Evolutionary conservation across 1,140 invertebrate species (phyloP).

Genomic region (Drosophila triauraria): DNA sequence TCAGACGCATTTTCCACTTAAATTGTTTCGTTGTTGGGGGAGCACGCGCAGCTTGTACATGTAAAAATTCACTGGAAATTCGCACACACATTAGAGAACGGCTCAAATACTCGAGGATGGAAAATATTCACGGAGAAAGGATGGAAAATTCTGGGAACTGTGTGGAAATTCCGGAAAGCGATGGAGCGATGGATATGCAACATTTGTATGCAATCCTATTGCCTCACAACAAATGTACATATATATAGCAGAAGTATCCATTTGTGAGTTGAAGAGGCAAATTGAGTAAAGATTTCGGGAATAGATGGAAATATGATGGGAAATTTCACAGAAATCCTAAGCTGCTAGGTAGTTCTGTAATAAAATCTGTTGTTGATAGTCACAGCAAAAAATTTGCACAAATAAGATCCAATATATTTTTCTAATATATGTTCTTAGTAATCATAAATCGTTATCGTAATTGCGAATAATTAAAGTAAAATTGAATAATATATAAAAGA

Average conservation of each 20-base stretch:
- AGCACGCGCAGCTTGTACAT: constrained; percentile 36
- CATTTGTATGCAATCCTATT: constrained; percentile 45
- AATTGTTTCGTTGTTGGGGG: constrained; percentile 26
- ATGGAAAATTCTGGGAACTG: not conserved
- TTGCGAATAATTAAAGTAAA: too few relatives aligned
- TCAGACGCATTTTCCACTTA: constrained; percentile 10
- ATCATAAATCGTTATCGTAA: too few relatives aligned
- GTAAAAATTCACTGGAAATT: constrained; percentile 14
- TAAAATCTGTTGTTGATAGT: constrained; percentile 18
- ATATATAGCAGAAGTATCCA: constrained; percentile 23
- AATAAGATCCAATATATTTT: not conserved
- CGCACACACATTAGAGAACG: not conserved
- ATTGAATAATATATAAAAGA: not conserved
- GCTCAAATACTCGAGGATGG: constrained; percentile 9
- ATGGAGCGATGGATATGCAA: constrained; percentile 13
- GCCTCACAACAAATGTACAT: constrained; percentile 1
- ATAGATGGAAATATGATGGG: not conserved
- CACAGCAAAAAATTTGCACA: not conserved
- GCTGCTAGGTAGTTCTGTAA: not conserved
- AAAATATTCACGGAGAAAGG: not conserved
- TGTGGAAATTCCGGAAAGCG: not conserved
- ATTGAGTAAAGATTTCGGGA: not conserved
- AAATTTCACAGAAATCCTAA: not conserved
- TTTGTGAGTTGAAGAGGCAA: constrained; percentile 31
- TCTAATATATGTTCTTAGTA: not conserved